Percentiles rank a stretch among this genome's conserved stretches.
Evolutionary conservation across 2,113 vertebrate genomes (phyloP).

Genomic region (Glaucidium brasilianum): DNA sequence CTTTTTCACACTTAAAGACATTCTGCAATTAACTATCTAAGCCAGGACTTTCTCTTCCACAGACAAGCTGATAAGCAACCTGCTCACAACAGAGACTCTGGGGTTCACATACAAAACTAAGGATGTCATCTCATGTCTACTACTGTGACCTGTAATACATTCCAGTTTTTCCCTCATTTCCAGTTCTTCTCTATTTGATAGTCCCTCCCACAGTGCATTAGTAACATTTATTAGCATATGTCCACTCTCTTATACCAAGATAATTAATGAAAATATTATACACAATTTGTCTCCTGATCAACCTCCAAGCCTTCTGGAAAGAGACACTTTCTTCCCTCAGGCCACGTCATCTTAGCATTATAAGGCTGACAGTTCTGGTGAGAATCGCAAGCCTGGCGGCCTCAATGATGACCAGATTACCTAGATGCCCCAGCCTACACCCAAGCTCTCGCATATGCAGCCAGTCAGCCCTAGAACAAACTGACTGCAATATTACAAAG

Average conservation of each 20-base stretch:
- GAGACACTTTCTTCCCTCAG: background rate
- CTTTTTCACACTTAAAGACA: background rate
- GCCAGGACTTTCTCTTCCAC: background rate
- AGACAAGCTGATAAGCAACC: background rate
- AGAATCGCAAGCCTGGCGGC: background rate
- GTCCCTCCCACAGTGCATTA: background rate
- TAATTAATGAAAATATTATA: slow-evolving; percentile 27
- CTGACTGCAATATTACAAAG: background rate
- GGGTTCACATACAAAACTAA: background rate
- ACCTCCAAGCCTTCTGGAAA: background rate
- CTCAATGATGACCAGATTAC: background rate
- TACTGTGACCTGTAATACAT: background rate
- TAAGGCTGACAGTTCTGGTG: background rate
- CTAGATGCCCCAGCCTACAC: background rate
- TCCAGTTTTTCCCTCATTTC: background rate
- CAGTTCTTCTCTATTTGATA: background rate
- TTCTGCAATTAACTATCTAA: background rate
- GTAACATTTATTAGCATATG: background rate
- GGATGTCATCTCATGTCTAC: background rate
- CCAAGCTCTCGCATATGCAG: background rate
- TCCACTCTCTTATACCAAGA: background rate
- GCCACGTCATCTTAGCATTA: background rate
- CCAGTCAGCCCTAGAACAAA: background rate
- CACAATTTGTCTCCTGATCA: background rate
- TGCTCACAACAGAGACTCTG: background rate